phyloP scores from a whole-genome alignment of 2,888 invertebrate species.

The Theodoxus fluviatilis region DNA sequence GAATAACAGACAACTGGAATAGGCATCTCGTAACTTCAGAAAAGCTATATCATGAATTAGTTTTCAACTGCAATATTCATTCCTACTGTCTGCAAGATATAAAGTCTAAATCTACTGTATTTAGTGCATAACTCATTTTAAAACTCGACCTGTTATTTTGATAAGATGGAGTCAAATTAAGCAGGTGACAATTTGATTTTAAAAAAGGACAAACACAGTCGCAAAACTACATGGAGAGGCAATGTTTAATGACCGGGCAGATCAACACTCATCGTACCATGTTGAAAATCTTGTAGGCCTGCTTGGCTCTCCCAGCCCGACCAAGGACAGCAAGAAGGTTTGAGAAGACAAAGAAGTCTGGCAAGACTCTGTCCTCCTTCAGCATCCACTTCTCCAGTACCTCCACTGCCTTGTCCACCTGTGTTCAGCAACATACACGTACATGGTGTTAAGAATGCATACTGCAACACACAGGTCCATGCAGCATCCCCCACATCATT shows the following conservation, averaged over 20 bases:
- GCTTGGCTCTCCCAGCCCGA: slow-evolving; percentile 82
- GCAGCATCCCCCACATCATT: neutral
- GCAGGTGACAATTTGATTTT: too few species aligned
- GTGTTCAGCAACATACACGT: slow-evolving; percentile 21
- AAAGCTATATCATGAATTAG: too few species aligned
- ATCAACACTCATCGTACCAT: slow-evolving; percentile 62
- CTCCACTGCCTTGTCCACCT: slow-evolving; percentile 77
- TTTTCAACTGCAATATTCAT: too few species aligned
- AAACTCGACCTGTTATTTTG: too few species aligned
- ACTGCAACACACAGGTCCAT: neutral
- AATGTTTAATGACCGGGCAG: neutral
- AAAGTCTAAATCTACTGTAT: too few species aligned
- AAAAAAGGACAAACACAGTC: too few species aligned
- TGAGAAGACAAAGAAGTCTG: slow-evolving; percentile 80
- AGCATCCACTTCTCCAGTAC: slow-evolving; percentile 80
- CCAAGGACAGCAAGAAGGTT: slow-evolving; percentile 85
- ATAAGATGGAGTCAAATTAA: too few species aligned
- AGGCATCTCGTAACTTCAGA: too few species aligned
- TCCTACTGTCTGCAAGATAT: too few species aligned
- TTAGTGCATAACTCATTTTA: too few species aligned
- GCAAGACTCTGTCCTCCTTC: slow-evolving; percentile 77
- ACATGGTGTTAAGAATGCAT: neutral
- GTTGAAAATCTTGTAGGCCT: slow-evolving; percentile 83
- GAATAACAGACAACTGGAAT: too few species aligned
- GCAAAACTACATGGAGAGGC: neutral